These are phyloP conservation scores for Chaitophorus viminalis DNA, from an alignment of 2,888 invertebrate species.

Conservation along the genomic window DNA sequence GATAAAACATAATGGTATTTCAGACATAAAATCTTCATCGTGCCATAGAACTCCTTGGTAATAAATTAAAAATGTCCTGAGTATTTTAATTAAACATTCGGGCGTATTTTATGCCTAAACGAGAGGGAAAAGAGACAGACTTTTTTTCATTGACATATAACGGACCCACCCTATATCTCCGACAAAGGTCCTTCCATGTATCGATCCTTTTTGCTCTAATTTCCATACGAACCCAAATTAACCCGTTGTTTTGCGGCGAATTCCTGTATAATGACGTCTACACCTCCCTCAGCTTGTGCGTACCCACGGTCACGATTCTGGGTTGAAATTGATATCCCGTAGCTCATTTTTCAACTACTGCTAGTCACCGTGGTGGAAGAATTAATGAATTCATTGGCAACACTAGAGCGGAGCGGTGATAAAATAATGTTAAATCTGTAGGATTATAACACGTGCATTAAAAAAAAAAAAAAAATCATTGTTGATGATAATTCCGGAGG, in stretches of 20 bases:
- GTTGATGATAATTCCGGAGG: neutral
- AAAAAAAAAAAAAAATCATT: neutral
- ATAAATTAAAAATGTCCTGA: constrained; percentile 18
- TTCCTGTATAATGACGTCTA: constrained; percentile 58
- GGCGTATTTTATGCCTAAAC: constrained; percentile 66
- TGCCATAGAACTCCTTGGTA: neutral
- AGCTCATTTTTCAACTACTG: constrained; percentile 50
- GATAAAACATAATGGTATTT: neutral
- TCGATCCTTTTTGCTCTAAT: constrained; percentile 57
- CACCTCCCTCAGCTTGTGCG: neutral
- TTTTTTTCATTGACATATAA: constrained; percentile 44
- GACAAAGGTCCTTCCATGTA: constrained; percentile 60
- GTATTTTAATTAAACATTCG: constrained; percentile 66
- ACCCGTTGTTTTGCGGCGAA: constrained; percentile 58
- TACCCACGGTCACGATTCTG: constrained; percentile 17
- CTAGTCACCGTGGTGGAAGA: neutral
- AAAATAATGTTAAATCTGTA: constrained; percentile 12
- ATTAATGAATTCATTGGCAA: constrained; percentile 14
- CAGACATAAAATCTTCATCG: neutral
- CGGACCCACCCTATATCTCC: constrained; percentile 55
- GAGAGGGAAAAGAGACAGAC: neutral
- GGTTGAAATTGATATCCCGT: constrained; percentile 33
- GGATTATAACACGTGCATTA: constrained; percentile 4
- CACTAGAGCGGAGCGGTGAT: neutral
- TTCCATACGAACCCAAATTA: constrained; percentile 59